Percentiles rank a stretch among this genome's conserved stretches.
These are phyloP conservation scores for Myotis pilosus DNA, from an alignment of 2,797 vertebrate genomes.

Conservation along the genomic window DNA sequence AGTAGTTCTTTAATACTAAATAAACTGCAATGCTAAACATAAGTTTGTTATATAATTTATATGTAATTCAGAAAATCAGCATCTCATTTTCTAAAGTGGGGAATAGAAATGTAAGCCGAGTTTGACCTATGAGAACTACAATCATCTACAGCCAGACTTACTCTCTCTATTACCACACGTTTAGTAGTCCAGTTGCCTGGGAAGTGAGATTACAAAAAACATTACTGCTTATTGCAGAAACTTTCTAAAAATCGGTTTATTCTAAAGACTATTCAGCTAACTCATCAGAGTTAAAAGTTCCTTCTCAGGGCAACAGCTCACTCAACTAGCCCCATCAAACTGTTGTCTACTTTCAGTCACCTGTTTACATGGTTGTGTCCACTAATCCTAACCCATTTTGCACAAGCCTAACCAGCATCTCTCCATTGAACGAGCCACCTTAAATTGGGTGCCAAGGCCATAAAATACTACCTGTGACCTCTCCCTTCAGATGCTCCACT, in stretches of 20 bases:
- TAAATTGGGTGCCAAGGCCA: not conserved
- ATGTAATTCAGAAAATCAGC: too few species aligned
- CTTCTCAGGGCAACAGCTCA: not conserved
- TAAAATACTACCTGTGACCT: not conserved
- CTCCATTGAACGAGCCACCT: not conserved
- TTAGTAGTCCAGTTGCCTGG: not conserved
- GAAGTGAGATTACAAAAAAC: not conserved
- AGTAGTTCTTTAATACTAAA: not conserved
- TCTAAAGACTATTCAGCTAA: not conserved
- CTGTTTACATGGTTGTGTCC: not conserved
- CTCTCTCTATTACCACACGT: not conserved
- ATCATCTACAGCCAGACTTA: not conserved
- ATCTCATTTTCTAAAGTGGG: not conserved
- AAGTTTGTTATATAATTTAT: not conserved
- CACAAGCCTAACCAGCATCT: accelerated
- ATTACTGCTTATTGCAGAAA: not conserved
- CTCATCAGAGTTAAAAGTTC: not conserved
- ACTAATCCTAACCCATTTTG: not conserved
- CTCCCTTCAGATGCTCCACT: accelerated
- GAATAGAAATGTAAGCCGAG: not conserved
- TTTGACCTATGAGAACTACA: not conserved
- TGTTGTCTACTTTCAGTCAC: not conserved
- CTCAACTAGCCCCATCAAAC: not conserved
- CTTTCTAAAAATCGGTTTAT: not conserved
- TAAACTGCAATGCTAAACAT: not conserved